Evolutionary conservation across 2,888 invertebrate genomes (phyloP).

Genomic region (Lissonota sp.): DNA sequence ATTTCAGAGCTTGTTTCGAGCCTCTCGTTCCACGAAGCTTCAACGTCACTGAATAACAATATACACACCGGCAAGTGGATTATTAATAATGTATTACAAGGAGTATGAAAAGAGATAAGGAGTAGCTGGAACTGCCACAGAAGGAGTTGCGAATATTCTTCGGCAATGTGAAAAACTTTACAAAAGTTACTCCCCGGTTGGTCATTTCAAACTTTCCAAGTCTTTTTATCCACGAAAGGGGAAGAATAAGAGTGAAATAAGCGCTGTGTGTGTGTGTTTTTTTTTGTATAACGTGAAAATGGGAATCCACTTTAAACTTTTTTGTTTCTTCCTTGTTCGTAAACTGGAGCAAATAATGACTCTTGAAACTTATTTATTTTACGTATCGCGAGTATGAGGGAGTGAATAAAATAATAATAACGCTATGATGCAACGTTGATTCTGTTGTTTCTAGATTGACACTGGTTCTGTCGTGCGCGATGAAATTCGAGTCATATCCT

Average conservation of each 20-base stretch:
- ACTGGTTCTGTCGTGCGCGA: conserved; percentile 95
- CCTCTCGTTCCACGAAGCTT: too few relatives aligned
- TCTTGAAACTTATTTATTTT: conserved; percentile 1
- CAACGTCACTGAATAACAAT: not conserved
- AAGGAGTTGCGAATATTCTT: conserved; percentile 3
- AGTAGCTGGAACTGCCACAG: not conserved
- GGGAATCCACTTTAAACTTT: not conserved
- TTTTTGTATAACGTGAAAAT: conserved; percentile 34
- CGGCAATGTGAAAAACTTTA: conserved; percentile 1
- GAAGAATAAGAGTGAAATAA: not conserved
- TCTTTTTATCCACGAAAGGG: conserved; percentile 3
- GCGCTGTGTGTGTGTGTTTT: not conserved
- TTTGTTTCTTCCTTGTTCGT: not conserved
- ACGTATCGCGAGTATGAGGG: not conserved
- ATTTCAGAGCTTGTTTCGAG: too few relatives aligned
- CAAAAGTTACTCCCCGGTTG: conserved; percentile 20
- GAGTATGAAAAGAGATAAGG: conserved; percentile 5
- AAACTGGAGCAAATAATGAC: conserved; percentile 5
- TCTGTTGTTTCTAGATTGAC: conserved; percentile 89
- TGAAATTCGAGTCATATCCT: conserved; percentile 97
- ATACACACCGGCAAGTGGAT: not conserved
- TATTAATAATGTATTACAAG: not conserved
- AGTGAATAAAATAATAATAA: not conserved
- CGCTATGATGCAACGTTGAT: conserved; percentile 13
- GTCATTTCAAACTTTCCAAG: conserved; percentile 44